Base-by-base conservation (phyloP, 2,113 vertebrate species). In the Hucho hucho region DNA sequence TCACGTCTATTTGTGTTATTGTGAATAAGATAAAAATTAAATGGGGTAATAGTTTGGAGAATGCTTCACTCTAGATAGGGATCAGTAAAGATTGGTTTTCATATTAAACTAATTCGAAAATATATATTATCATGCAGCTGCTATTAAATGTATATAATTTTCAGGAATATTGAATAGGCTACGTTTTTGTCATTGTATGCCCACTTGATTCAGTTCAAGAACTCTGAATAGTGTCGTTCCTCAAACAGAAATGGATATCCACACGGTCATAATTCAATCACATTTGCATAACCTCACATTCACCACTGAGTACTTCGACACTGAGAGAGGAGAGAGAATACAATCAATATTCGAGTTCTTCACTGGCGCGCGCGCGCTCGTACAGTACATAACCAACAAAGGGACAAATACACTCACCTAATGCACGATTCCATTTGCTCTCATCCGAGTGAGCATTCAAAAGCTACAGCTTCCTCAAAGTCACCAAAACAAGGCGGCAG, bases 371-470 rank as follows among this genome's bases (percentile, higher is more conserved):
- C 43, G 22, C 67, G 24, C 16, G 18, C 20, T 76, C 70, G 43
- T 25, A 67, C 49, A 18, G 3, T 53, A 24, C 4, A 66, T 61
- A 18, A 71, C 56, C 46, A 72, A 47, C 43, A 59, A 73, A 67
- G 26, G 49, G 18, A 53, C 22, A 71, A 64, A 75, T 16, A 53
- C 49, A 79, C 68, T 74, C 80, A 87, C 85, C 83, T 84, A 70
- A 67, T 74, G 28, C 70, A 65, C 75, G 56, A 71, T 84, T 78
- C 75, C 75, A 75, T 85, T 81, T 73, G 74, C 59, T 32, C 56
- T 74, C 68, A 78, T 75, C 79, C 53, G 47, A 26, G 37, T 67
- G 70, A 76, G 25, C 61, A 24, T 61, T 70, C 47, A 56, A 76
- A 77, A 72, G 64, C 65, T 71, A 28, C 53, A 66, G 47, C 13